phyloP scores from a whole-genome alignment of 2,797 vertebrate species.

The Delichon dasypus region DNA sequence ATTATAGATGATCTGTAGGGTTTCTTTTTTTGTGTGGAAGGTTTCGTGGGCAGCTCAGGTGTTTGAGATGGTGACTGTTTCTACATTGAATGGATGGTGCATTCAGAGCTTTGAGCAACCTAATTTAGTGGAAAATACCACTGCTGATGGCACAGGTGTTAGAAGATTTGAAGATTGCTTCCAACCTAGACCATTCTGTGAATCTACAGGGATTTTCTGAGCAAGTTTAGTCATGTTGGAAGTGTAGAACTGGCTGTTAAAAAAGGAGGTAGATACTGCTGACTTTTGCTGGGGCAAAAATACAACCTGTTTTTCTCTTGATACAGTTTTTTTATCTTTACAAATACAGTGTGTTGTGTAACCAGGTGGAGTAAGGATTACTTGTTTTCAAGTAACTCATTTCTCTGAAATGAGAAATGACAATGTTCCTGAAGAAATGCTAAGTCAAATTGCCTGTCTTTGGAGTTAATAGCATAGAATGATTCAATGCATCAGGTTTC shows the following conservation, averaged over 20 bases:
- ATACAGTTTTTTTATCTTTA: neutral
- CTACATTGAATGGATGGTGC: fast-evolving
- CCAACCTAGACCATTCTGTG: neutral
- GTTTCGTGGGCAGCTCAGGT: neutral
- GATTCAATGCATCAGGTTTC: neutral
- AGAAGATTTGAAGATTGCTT: neutral
- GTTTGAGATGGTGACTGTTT: neutral
- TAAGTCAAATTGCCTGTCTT: neutral
- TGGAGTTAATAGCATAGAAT: neutral
- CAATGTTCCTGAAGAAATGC: neutral
- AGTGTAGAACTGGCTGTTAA: neutral
- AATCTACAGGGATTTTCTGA: neutral
- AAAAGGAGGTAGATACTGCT: neutral
- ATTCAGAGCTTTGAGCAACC: neutral
- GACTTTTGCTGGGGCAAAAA: neutral
- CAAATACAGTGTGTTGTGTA: neutral
- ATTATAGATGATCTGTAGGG: neutral
- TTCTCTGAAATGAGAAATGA: neutral
- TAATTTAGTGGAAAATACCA: neutral
- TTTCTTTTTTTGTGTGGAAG: neutral
- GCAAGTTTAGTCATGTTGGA: neutral
- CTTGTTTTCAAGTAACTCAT: too few relatives aligned
- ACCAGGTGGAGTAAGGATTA: neutral
- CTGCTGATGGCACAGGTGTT: neutral
- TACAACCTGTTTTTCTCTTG: neutral